Evolutionary conservation across 1,140 invertebrate genomes (phyloP).

Genomic region (Agraylea sexmaculata): DNA sequence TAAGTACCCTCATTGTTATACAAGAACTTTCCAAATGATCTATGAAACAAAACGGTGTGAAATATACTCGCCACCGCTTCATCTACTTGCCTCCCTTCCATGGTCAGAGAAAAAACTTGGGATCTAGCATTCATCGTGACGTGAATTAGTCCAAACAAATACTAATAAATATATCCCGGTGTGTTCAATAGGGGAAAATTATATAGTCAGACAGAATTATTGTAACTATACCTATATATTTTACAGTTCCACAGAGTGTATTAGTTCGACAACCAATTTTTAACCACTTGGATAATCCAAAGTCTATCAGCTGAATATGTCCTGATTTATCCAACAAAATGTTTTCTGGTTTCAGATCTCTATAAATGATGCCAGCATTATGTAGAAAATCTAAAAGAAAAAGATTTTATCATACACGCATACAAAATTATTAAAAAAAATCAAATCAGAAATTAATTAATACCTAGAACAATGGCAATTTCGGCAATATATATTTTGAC

Average conservation of each 20-base stretch:
- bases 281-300: slow-evolving; percentile 89
- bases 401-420: slow-evolving; percentile 9
- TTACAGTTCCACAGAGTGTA: slow-evolving; percentile 82
- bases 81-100: slow-evolving; percentile 88
- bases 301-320: slow-evolving; percentile 78
- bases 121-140: slow-evolving; percentile 76
- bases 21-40: slow-evolving; percentile 88
- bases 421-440: slow-evolving; percentile 7
- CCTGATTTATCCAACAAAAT: slow-evolving; percentile 69
- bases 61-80: slow-evolving; percentile 91
- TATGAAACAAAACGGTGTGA: slow-evolving; percentile 89
- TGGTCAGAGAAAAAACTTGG: slow-evolving; percentile 76
- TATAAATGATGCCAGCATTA: slow-evolving; percentile 80
- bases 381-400: slow-evolving; percentile 75
- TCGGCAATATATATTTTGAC: slow-evolving; percentile 73
- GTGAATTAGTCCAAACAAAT: slow-evolving; percentile 5
- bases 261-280: slow-evolving; percentile 57
- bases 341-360: slow-evolving; percentile 87
- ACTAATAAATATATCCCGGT: background rate
- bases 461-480: slow-evolving; percentile 72
- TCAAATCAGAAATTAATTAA: slow-evolving; percentile 20
- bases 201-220: background rate
- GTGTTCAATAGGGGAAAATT: background rate
- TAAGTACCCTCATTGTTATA: slow-evolving; percentile 90
- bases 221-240: slow-evolving; percentile 73